phyloP scores from a whole-genome alignment of 2,888 invertebrate species.

The Arrhopalites spinosus region DNA sequence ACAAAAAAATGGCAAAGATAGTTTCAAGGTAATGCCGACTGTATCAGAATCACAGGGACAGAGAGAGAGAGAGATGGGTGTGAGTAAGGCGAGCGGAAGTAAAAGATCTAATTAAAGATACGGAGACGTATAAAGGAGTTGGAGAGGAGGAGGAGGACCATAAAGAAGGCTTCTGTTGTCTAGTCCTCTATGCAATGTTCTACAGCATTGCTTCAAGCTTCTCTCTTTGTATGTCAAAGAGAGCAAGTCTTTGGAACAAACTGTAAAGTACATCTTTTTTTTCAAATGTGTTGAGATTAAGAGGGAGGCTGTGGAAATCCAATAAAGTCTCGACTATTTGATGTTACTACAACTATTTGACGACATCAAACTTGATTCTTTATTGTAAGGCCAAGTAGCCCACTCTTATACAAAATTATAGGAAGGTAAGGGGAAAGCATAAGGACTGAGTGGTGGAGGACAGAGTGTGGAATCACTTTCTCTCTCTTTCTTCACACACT shows the following conservation, averaged over 20 bases:
- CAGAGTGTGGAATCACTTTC: not conserved
- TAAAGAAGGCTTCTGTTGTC: not conserved
- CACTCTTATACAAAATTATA: not conserved
- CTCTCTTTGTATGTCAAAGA: not conserved
- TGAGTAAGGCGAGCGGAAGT: conserved; percentile 14
- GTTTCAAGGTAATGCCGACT: too few species aligned
- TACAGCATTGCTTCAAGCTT: not conserved
- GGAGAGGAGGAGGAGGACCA: not conserved
- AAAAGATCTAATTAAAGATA: conserved; percentile 37
- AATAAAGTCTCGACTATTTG: conserved; percentile 32
- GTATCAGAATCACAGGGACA: not conserved
- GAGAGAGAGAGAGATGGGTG: not conserved
- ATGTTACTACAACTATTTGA: conserved; percentile 33
- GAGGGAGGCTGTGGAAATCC: conserved; percentile 22
- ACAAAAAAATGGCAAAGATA: not conserved
- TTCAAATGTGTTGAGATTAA: conserved; percentile 14
- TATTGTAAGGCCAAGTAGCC: conserved; percentile 5
- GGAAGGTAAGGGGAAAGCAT: not conserved
- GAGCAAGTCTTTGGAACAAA: too few species aligned
- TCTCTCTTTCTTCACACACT: too few species aligned
- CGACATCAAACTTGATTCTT: conserved; percentile 35
- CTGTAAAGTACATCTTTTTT: not conserved
- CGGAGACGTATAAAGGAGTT: not conserved
- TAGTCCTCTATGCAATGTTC: not conserved
- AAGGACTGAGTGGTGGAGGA: not conserved